Conservation (phyloP, 2,888 invertebrate species). For the Protonemura montana region DNA sequence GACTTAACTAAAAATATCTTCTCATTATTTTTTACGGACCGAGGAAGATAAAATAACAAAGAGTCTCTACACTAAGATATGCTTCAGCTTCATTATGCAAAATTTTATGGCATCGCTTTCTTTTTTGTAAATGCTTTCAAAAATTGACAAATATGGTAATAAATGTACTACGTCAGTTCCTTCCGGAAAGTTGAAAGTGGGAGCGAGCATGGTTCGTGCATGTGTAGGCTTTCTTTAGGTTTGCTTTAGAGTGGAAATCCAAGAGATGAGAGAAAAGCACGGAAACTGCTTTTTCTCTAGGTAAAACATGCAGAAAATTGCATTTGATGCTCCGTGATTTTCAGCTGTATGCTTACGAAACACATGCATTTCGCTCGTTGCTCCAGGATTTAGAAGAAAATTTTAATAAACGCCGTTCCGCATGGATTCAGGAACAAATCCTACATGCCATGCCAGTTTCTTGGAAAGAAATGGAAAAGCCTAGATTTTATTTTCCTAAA, state of each 20-base stretch:
- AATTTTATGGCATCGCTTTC: not conserved
- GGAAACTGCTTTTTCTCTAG: not conserved
- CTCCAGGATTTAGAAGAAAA: not conserved
- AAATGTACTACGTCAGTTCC: conserved; percentile 8
- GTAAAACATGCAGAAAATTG: conserved; percentile 1
- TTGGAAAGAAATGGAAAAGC: not conserved
- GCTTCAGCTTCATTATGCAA: conserved; percentile 14
- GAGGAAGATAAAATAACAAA: not conserved
- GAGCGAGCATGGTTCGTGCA: not conserved
- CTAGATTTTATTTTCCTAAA: not conserved
- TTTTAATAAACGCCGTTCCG: not conserved
- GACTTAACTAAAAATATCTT: not conserved
- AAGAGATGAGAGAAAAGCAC: no score
- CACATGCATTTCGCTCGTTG: not conserved
- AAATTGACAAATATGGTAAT: conserved; percentile 28
- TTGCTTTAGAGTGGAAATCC: no score
- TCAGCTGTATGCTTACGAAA: not conserved
- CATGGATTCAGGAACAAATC: not conserved
- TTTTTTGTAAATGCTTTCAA: conserved; percentile 1
- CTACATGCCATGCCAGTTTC: not conserved
- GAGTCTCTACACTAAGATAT: not conserved
- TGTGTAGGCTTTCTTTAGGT: no score
- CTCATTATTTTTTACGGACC: not conserved
- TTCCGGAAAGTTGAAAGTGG: not conserved
- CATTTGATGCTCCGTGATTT: conserved; percentile 14